A percentile compares a stretch with the other conserved stretches of the same genome.
These are phyloP conservation scores for Melanostoma mellinum DNA, from an alignment of 2,888 invertebrate species.

Conservation along the genomic window DNA sequence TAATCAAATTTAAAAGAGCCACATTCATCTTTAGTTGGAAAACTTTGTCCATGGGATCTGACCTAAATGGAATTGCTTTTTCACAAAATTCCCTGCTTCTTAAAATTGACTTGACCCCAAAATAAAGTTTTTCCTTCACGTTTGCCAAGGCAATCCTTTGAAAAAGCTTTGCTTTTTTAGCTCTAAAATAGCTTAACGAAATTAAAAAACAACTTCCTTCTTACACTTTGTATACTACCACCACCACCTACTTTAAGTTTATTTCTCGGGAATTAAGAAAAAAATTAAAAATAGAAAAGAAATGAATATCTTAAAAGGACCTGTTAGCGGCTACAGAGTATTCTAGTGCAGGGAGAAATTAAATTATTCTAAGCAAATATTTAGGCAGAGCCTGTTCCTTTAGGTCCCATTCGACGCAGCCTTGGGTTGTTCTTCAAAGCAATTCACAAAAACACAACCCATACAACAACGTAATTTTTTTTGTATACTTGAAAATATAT, in stretches of 20 bases:
- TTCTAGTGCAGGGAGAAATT: slow-evolving; percentile 17
- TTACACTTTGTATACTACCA: neutral
- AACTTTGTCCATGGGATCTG: neutral
- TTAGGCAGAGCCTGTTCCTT: slow-evolving; percentile 4
- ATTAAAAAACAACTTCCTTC: neutral
- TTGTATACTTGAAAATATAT: no score
- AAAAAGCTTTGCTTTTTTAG: neutral
- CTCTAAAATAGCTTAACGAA: neutral
- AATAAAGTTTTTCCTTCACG: slow-evolving; percentile 9
- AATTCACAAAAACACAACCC: slow-evolving; percentile 8
- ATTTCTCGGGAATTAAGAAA: slow-evolving; percentile 16
- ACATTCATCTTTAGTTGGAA: slow-evolving; percentile 19
- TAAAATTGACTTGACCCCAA: slow-evolving; percentile 46
- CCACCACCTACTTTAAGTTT: slow-evolving; percentile 28
- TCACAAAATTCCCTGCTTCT: slow-evolving; percentile 9
- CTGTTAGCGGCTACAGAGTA: slow-evolving; percentile 35
- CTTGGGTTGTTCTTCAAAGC: slow-evolving; percentile 12
- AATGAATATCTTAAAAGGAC: slow-evolving; percentile 24
- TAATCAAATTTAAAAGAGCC: slow-evolving; percentile 40
- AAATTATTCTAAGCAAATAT: slow-evolving; percentile 48
- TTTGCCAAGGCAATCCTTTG: slow-evolving; percentile 15
- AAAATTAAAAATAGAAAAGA: slow-evolving; percentile 3
- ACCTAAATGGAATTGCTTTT: slow-evolving; percentile 24
- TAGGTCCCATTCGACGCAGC: neutral
- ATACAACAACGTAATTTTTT: neutral